A percentile compares a stretch with the other conserved stretches of the same genome.
phyloP scores from a whole-genome alignment of 2,113 vertebrate species.

The Saccopteryx leptura region DNA sequence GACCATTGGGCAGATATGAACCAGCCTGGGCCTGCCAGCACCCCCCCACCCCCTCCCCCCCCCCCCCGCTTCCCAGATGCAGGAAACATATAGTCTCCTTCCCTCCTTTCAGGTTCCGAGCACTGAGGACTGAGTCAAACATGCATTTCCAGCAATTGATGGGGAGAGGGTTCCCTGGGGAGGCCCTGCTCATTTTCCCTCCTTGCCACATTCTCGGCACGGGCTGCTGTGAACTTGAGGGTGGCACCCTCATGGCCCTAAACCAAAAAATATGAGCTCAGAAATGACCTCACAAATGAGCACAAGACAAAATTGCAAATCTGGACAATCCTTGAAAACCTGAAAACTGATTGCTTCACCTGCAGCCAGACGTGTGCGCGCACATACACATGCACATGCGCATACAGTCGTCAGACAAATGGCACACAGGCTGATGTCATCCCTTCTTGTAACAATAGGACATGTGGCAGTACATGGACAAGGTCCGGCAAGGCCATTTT shows the following conservation, averaged over 20 bases:
- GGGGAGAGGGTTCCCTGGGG: background rate
- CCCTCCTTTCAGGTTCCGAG: background rate
- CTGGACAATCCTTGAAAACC: background rate
- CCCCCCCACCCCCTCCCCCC: background rate
- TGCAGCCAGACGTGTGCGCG: background rate
- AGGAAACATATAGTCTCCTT: background rate
- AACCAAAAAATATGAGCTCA: background rate
- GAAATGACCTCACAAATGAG: background rate
- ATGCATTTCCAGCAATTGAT: background rate
- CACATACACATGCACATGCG: background rate
- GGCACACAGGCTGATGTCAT: slow-evolving; percentile 33
- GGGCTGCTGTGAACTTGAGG: background rate
- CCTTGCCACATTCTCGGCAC: background rate
- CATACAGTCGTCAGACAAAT: background rate
- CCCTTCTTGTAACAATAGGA: slow-evolving; percentile 21
- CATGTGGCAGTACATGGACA: rapidly evolving
- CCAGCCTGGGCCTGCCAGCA: background rate
- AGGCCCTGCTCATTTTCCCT: background rate
- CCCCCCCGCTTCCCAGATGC: background rate
- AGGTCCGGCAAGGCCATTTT: background rate
- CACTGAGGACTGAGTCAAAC: background rate
- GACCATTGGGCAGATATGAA: no score
- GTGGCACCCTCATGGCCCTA: background rate
- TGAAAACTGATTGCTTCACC: background rate
- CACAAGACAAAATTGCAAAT: background rate